These are phyloP conservation scores for Anorthoa munda DNA, from an alignment of 2,888 invertebrate species.

Conservation along the genomic window DNA sequence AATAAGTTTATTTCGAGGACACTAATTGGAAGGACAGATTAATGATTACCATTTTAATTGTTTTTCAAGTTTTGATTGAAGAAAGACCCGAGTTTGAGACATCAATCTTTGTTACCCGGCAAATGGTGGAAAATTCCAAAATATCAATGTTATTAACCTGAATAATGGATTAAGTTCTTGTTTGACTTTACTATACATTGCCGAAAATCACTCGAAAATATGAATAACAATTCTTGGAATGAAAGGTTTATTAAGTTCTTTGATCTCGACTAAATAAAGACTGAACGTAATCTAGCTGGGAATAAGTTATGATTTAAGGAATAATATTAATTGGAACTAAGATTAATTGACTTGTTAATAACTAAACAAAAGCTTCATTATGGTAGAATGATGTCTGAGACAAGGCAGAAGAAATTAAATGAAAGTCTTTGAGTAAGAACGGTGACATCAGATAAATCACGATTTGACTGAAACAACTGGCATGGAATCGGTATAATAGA, in stretches of 20 bases:
- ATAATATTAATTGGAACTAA: not conserved
- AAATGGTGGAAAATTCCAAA: constrained; percentile 36
- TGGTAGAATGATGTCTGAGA: not conserved
- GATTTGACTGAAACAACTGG: too few species aligned
- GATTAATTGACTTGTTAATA: not conserved
- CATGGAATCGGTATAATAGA: too few species aligned
- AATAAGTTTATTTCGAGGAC: constrained; percentile 75
- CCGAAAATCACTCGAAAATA: constrained; percentile 3
- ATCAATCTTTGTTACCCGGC: constrained; percentile 60
- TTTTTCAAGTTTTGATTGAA: constrained; percentile 76
- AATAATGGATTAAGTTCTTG: constrained; percentile 37
- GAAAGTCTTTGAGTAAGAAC: too few species aligned
- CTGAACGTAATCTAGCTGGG: not conserved
- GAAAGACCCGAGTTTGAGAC: constrained; percentile 56
- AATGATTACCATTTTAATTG: constrained; percentile 83
- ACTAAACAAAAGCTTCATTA: constrained; percentile 1
- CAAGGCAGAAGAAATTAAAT: too few species aligned
- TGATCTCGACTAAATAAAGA: constrained; percentile 11
- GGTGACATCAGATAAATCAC: too few species aligned
- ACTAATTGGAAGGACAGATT: constrained; percentile 80
- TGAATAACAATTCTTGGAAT: not conserved
- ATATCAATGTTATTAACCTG: constrained; percentile 48
- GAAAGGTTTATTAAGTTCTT: constrained; percentile 1
- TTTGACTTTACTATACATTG: constrained; percentile 30
- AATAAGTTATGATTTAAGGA: not conserved